Evolutionary conservation across 2,797 vertebrate species (phyloP).

Genomic region (Columba guinea): DNA sequence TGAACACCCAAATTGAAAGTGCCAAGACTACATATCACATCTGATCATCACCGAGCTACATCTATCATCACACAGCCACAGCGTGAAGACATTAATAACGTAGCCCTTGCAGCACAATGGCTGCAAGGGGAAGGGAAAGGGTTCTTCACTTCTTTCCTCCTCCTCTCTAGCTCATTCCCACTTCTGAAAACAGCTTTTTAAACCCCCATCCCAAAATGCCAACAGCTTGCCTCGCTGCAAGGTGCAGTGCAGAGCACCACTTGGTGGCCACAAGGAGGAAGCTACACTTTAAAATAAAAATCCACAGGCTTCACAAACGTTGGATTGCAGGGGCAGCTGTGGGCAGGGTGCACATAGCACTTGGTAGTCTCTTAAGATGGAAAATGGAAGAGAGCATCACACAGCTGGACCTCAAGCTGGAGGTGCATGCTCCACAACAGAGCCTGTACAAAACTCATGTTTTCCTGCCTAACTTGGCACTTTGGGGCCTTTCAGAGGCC

Average conservation of each 20-base stretch:
- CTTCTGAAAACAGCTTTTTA: background rate
- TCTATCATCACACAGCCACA: background rate
- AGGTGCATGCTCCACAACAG: background rate
- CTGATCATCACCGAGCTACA: background rate
- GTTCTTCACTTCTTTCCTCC: background rate
- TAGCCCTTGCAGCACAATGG: background rate
- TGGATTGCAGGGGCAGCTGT: background rate
- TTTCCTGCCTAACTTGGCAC: background rate
- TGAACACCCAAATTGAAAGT: constrained; percentile 21
- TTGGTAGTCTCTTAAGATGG: rapidly evolving
- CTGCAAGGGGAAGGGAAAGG: background rate
- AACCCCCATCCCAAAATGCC: background rate
- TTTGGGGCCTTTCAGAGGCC: background rate
- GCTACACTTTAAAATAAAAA: background rate
- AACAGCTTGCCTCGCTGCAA: background rate
- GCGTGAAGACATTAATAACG: background rate
- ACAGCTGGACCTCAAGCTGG: background rate
- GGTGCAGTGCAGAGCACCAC: constrained; percentile 51
- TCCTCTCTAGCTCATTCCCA: background rate
- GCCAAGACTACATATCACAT: background rate
- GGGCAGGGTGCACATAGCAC: background rate
- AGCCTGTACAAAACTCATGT: rapidly evolving
- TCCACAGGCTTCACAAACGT: background rate
- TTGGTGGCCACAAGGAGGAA: constrained; percentile 33
- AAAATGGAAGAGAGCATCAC: background rate